Evolutionary conservation across 2,888 invertebrate species (phyloP).

Genomic region (Chrysolina americana): DNA sequence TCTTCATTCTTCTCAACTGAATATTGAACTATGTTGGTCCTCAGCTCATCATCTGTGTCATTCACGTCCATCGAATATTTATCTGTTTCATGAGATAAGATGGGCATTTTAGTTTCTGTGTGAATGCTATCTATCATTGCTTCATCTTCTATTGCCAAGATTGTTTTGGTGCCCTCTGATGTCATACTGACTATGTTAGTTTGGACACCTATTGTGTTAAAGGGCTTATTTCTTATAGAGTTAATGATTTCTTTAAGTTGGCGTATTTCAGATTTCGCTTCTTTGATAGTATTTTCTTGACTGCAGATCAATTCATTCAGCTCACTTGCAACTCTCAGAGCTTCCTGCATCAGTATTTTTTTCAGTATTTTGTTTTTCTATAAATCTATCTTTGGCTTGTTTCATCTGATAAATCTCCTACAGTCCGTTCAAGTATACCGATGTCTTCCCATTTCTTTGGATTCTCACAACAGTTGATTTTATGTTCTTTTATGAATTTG

Average conservation of each 20-base stretch:
- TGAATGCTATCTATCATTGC: too few species aligned
- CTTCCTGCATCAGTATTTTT: too few species aligned
- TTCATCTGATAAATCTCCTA: too few species aligned
- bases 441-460: too few species aligned
- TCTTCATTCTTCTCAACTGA: constrained; percentile 15
- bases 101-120: too few species aligned
- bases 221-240: not conserved
- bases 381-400: too few species aligned
- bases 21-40: constrained; percentile 8
- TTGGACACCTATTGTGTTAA: not conserved
- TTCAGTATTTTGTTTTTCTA: too few species aligned
- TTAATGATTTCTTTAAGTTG: not conserved
- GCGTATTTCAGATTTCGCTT: not conserved
- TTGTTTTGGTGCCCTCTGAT: not conserved
- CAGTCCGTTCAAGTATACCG: too few species aligned
- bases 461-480: too few species aligned
- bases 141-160: too few species aligned
- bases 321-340: too few species aligned
- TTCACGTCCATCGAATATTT: not conserved
- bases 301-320: too few species aligned
- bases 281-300: not conserved
- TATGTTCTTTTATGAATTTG: not conserved
- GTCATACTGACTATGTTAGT: not conserved
- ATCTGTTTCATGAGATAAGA: constrained; percentile 13
- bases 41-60: constrained; percentile 10